These are phyloP conservation scores for Stenurella melanura DNA, from an alignment of 2,888 invertebrate genomes.

Conservation along the genomic window DNA sequence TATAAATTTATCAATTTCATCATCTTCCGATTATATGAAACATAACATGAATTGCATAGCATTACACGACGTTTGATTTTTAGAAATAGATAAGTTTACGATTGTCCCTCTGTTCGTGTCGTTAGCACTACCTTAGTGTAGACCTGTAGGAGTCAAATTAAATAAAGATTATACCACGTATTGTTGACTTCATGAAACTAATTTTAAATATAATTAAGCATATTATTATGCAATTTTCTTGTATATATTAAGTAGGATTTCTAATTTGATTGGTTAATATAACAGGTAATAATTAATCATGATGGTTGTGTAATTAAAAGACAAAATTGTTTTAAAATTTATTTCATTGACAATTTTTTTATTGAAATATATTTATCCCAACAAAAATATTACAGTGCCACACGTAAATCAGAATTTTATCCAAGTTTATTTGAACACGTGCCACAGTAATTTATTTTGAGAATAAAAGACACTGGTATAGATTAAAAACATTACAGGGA, in stretches of 20 bases:
- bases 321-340: background rate
- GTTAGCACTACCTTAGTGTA: conserved; percentile 4
- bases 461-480: no score
- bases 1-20: no score
- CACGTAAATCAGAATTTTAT: no score
- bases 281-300: background rate
- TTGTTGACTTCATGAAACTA: conserved; percentile 38
- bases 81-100: background rate
- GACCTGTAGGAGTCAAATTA: conserved; percentile 38
- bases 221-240: conserved; percentile 39
- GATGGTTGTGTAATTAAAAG: background rate
- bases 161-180: conserved; percentile 37
- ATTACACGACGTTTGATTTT: no score
- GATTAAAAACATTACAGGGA: no score
- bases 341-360: background rate
- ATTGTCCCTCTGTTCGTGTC: background rate
- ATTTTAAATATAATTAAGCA: conserved; percentile 36
- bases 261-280: conserved; percentile 5
- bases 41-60: no score
- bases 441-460: no score
- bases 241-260: conserved; percentile 34
- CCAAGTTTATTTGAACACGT: no score
- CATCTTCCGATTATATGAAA: no score
- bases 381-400: no score
- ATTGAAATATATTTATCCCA: no score